Evolutionary conservation across 1,140 invertebrate species (phyloP).

Genomic region (Drosophila ambigua): DNA sequence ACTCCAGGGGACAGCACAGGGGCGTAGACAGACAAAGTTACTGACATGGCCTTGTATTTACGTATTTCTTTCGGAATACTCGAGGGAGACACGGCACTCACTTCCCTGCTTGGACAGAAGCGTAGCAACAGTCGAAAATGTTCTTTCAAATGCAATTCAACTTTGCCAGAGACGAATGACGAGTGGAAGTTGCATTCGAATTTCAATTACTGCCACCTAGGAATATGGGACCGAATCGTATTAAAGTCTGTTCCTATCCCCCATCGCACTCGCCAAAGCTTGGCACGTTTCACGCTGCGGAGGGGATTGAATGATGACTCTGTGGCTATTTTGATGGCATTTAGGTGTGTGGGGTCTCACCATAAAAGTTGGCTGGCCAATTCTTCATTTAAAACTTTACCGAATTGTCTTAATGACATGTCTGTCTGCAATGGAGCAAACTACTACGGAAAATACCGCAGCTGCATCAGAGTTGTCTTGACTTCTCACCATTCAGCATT

Average conservation of each 20-base stretch:
- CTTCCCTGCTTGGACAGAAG: slow-evolving; percentile 28
- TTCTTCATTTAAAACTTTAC: slow-evolving; percentile 34
- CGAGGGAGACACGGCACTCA: slow-evolving; percentile 4
- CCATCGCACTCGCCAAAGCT: not conserved
- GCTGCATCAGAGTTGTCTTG: slow-evolving; percentile 35
- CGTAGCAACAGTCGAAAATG: slow-evolving; percentile 31
- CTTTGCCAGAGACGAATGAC: slow-evolving; percentile 41
- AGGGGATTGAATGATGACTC: slow-evolving; percentile 54
- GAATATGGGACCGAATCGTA: slow-evolving; percentile 33
- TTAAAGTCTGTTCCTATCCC: slow-evolving; percentile 39
- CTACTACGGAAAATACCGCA: slow-evolving; percentile 26
- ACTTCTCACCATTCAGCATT: slow-evolving; percentile 27
- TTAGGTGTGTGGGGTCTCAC: slow-evolving; percentile 11
- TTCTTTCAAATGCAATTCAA: slow-evolving; percentile 72
- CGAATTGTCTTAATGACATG: slow-evolving; percentile 66
- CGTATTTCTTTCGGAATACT: slow-evolving; percentile 42
- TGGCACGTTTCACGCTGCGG: not conserved
- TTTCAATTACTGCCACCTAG: slow-evolving; percentile 63
- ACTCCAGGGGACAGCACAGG: not conserved
- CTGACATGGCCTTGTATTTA: slow-evolving; percentile 50
- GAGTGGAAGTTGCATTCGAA: slow-evolving; percentile 32
- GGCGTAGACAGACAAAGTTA: slow-evolving; percentile 39
- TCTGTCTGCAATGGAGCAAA: slow-evolving; percentile 13
- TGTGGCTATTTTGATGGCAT: slow-evolving; percentile 38
- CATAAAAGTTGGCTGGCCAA: slow-evolving; percentile 1